Evolutionary conservation across 2,797 vertebrate genomes (phyloP).

Genomic region (Sebastes vulpes): DNA sequence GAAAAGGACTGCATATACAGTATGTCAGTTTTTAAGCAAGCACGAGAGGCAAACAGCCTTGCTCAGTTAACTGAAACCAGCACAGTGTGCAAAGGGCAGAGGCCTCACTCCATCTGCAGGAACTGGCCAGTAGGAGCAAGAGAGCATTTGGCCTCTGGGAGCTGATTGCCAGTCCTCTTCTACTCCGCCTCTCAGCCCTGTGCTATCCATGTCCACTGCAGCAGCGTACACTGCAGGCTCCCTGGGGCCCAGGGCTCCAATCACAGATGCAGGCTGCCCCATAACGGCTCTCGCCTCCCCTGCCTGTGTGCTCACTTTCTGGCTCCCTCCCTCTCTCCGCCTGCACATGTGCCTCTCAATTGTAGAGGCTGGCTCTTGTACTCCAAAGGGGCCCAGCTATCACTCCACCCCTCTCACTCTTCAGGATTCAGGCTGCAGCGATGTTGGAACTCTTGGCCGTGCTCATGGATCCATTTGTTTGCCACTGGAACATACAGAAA

Average conservation of each 20-base stretch:
- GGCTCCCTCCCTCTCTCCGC: constrained; percentile 25
- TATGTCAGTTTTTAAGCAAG: constrained; percentile 42
- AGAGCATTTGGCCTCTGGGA: constrained; percentile 52
- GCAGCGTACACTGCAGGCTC: constrained; percentile 40
- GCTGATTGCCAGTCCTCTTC: constrained; percentile 49
- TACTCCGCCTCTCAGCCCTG: constrained; percentile 18
- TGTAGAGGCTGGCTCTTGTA: constrained; percentile 68
- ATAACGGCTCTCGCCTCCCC: constrained; percentile 4
- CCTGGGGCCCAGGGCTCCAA: constrained; percentile 62
- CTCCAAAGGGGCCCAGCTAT: constrained; percentile 59
- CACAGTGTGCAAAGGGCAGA: constrained; percentile 49
- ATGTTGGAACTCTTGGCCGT: constrained; percentile 93
- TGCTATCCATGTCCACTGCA: constrained; percentile 44
- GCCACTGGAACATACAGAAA: constrained; percentile 87
- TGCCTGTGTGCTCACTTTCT: constrained; percentile 29
- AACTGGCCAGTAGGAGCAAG: constrained; percentile 53
- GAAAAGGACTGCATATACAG: constrained; percentile 7
- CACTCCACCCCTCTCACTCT: constrained; percentile 81
- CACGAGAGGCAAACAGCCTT: constrained; percentile 59
- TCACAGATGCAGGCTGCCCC: constrained; percentile 49
- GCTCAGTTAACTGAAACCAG: constrained; percentile 65
- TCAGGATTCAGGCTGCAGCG: constrained; percentile 86
- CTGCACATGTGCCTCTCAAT: constrained; percentile 56
- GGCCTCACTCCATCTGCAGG: constrained; percentile 59
- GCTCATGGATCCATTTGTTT: constrained; percentile 96